Evolutionary conservation across 1,140 invertebrate genomes (phyloP).

Genomic region (Drosophila orena): DNA sequence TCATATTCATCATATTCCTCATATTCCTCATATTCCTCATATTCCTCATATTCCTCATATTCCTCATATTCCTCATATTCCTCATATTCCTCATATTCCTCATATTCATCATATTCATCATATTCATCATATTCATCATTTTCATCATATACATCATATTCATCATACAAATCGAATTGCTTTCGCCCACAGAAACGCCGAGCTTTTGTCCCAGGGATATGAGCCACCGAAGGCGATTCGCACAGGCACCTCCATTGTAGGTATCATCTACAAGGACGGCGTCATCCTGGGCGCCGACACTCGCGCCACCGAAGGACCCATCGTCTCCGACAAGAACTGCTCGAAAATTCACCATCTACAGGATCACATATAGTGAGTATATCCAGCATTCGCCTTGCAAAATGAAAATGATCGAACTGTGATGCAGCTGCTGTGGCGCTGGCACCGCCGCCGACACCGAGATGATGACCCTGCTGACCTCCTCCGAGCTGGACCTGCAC

Average conservation of each 20-base stretch:
- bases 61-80: too few species aligned
- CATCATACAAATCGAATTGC: background rate
- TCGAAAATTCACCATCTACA: conserved; percentile 98
- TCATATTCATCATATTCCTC: too few species aligned
- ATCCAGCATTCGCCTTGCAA: too few species aligned
- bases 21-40: too few species aligned
- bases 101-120: too few species aligned
- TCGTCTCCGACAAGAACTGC: conserved; percentile 98
- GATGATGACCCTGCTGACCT: conserved; percentile 94
- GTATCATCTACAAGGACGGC: conserved; percentile 96
- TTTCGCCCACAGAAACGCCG: conserved; percentile 91
- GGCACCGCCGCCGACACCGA: conserved; percentile 99
- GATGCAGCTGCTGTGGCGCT: conserved; percentile 93
- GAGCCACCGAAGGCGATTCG: conserved; percentile 93
- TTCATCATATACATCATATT: too few species aligned
- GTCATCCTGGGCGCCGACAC: conserved; percentile 99
- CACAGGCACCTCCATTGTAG: conserved; percentile 99
- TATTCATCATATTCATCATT: too few species aligned
- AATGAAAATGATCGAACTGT: background rate
- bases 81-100: too few species aligned
- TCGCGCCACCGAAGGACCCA: conserved; percentile 96
- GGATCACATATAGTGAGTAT: conserved; percentile 95
- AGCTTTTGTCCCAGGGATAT: conserved; percentile 91
- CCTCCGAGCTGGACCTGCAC: conserved; percentile 96
- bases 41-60: too few species aligned